Evolutionary conservation across 1,140 invertebrate genomes (phyloP).

Genomic region (Aphis gossypii): DNA sequence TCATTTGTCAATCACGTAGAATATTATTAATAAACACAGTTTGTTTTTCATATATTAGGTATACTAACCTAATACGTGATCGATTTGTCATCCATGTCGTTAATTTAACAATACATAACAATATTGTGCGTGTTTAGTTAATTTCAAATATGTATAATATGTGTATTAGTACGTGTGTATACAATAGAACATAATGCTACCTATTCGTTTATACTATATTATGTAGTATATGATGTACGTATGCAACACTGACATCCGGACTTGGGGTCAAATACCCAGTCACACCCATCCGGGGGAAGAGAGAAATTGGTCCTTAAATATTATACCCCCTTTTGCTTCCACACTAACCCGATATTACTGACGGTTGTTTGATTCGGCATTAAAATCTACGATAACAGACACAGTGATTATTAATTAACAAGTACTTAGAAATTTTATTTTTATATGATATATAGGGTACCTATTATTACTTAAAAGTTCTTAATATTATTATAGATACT

Average conservation of each 20-base stretch:
- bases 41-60: background rate
- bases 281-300: conserved; percentile 30
- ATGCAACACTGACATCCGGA: conserved; percentile 28
- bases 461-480: background rate
- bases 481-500: no score
- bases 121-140: conserved; percentile 13
- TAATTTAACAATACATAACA: conserved; percentile 13
- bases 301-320: conserved; percentile 7
- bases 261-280: conserved; percentile 31
- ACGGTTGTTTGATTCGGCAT: background rate
- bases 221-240: background rate
- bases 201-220: background rate
- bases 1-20: background rate
- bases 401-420: background rate
- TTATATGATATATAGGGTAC: no score
- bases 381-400: background rate
- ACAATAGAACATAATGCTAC: conserved; percentile 11
- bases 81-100: conserved; percentile 32
- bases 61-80: conserved; percentile 12
- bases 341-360: background rate
- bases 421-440: background rate
- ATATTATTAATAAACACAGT: background rate
- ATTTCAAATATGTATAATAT: background rate
- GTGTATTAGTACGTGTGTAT: background rate
- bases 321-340: background rate